Evolutionary conservation across 2,797 vertebrate genomes (phyloP), one percentile per base, ranked within the genome.

Genomic region (Melanotaenia boesemani): DNA sequence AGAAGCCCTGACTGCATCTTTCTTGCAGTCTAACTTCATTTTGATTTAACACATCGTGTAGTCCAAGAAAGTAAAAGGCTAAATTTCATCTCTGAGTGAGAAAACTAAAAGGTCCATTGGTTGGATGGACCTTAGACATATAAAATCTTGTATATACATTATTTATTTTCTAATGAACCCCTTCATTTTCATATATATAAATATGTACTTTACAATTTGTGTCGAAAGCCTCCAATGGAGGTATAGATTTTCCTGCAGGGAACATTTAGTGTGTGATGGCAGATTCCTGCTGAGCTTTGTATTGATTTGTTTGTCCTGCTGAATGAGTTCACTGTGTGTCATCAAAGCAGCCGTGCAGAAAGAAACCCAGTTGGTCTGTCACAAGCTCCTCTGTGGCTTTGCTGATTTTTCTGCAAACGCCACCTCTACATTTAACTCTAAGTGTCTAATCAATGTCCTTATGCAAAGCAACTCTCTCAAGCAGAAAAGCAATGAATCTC

Each of bases 301-400:
- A 24, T 50, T 67, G 60, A 82, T 86, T 85, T 77, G 78, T 84
- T 79, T 66, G 76, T 80, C 61, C 37, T 73, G 72, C 57, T 71
- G 76, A 79, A 79, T 60, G 77, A 76, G 73, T 76, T 77, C 67
- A 67, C 73, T 56, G 81, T 41, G 57, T 46, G 80, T 83, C 74
- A 65, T 82, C 61, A 69, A 77, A 77, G 81, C 82, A 83, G 69
- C 72, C 77, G 67, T 52, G 66, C 86, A 64, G 67, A 26, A 57
- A 76, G 72, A 65, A 72, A 28, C 34, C 56, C 32, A 48, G 59
- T 59, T 63, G 48, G 52, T 67, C 77, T 52, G 78, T 72, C 59
- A 68, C 2, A 0, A 55, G 66, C 16, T 30, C 63, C 66, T 52
- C 37, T 32, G 78, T 30, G 74, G 61, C 63, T 64, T 15, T 30